These are phyloP conservation scores for Aphodius sticticus DNA, from an alignment of 2,888 invertebrate genomes.

Conservation along the genomic window DNA sequence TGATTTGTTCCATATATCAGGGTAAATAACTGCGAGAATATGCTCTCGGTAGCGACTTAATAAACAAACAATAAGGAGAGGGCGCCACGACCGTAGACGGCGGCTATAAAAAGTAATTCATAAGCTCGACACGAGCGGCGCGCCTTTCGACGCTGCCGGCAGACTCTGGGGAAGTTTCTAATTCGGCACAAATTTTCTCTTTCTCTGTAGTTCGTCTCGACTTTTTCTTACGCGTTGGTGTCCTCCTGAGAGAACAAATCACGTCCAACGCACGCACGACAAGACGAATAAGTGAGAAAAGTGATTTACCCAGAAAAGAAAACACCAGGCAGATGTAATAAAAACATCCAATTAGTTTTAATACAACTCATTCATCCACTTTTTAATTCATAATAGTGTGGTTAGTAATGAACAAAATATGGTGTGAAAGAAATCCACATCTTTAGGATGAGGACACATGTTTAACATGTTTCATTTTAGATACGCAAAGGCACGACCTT, in stretches of 20 bases:
- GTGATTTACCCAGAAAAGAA: too few species aligned
- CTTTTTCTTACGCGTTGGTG: neutral
- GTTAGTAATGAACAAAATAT: too few species aligned
- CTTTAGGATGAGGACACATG: too few species aligned
- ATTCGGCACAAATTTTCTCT: neutral
- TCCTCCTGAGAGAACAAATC: neutral
- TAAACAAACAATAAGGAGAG: neutral
- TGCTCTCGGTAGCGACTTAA: neutral
- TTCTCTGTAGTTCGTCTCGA: neutral
- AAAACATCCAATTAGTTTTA: too few species aligned
- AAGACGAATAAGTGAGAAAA: neutral
- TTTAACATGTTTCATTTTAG: too few species aligned
- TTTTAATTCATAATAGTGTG: too few species aligned
- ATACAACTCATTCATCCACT: too few species aligned
- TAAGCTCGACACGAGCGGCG: neutral
- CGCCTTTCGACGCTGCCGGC: neutral
- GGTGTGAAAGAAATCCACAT: too few species aligned
- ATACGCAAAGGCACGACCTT: too few species aligned
- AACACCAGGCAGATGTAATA: too few species aligned
- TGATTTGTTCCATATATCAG: neutral
- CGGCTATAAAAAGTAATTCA: neutral
- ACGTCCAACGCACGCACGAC: neutral
- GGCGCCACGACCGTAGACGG: neutral
- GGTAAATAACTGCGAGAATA: neutral
- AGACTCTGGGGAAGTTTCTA: neutral